A percentile compares a stretch with the other conserved stretches of the same genome.
phyloP scores from a whole-genome alignment of 1,140 invertebrate species.

The Lucilia sericata region DNA sequence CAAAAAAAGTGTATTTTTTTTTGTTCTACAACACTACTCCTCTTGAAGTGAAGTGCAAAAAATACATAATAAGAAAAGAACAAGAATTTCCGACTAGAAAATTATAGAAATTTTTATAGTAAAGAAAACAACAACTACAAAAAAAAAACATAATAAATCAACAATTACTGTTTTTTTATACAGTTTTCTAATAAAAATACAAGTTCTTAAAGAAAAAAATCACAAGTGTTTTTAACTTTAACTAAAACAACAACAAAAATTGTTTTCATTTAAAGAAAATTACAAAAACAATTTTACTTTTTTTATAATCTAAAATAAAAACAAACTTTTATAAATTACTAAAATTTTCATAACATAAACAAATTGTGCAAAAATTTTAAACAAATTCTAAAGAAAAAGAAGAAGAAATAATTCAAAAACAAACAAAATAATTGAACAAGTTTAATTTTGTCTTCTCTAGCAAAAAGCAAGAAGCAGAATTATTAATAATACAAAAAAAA shows the following conservation, averaged over 20 bases:
- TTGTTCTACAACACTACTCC: neutral
- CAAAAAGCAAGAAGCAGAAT: neutral
- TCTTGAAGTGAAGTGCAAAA: neutral
- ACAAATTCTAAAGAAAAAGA: neutral
- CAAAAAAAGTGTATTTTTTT: constrained; percentile 19
- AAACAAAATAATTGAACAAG: neutral
- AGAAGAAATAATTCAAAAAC: neutral
- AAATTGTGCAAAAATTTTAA: constrained; percentile 7
- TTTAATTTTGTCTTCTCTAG: neutral
- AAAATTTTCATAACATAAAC: neutral
- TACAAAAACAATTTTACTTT: neutral
- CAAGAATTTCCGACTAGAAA: constrained; percentile 39
- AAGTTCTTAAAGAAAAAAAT: constrained; percentile 38
- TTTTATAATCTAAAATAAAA: neutral
- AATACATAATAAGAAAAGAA: neutral
- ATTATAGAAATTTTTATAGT: neutral
- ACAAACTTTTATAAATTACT: neutral
- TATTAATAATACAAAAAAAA: neutral
- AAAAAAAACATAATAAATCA: too few relatives aligned
- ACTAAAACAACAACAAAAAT: constrained; percentile 13
- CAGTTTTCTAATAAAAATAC: constrained; percentile 1
- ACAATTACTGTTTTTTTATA: neutral
- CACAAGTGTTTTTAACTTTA: neutral
- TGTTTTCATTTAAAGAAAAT: neutral
- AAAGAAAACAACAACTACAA: neutral